Evolutionary conservation across 2,888 invertebrate genomes (phyloP).

Genomic region (Prenolepis imparis): DNA sequence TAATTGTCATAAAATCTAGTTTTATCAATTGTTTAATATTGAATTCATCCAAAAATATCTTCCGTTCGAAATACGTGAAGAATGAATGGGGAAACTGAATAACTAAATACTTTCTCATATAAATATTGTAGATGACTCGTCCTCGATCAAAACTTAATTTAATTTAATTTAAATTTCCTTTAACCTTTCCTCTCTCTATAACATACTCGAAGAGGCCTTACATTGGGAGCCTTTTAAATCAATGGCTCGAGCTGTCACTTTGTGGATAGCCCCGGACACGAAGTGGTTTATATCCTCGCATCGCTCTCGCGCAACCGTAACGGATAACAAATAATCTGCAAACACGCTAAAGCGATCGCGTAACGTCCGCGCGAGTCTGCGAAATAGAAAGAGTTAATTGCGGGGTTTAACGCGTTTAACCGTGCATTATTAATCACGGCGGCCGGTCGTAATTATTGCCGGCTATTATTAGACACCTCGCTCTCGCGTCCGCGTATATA

Average conservation of each 20-base stretch:
- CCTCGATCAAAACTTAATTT: background rate
- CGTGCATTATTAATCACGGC: slow-evolving; percentile 68
- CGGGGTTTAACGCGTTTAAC: slow-evolving; percentile 65
- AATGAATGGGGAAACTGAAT: background rate
- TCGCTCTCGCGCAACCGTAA: slow-evolving; percentile 22
- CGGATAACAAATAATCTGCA: slow-evolving; percentile 56
- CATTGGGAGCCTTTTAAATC: background rate
- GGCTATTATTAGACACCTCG: slow-evolving; percentile 67
- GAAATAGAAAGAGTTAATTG: slow-evolving; percentile 61
- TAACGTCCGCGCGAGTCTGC: slow-evolving; percentile 37
- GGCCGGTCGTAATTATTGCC: slow-evolving; percentile 69
- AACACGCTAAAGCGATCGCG: slow-evolving; percentile 34
- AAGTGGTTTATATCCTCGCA: slow-evolving; percentile 1
- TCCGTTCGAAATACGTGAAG: background rate
- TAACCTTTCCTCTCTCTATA: background rate
- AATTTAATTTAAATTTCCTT: background rate
- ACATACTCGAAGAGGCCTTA: background rate
- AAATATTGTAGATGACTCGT: background rate
- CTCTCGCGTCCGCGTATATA: slow-evolving; percentile 26
- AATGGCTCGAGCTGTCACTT: background rate
- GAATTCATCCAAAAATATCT: background rate
- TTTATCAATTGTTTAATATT: background rate
- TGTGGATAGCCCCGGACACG: background rate
- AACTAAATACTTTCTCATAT: background rate
- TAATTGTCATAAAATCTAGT: background rate